Evolutionary conservation across 2,113 vertebrate genomes (phyloP).

Genomic region (western clawed frog (Xenopus tropicalis)): UCB_Xtro_10.0 CM004443.2:110556501-110557000

Average conservation of each 20-base stretch:
- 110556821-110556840: neutral
- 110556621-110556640: neutral
- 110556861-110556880: no score
- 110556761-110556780: neutral
- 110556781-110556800: neutral
- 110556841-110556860: neutral
- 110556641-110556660: neutral
- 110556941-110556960: no score
- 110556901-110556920: no score
- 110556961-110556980: no score
- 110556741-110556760: slow-evolving; percentile 1
- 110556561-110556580: neutral
- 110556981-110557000: no score
- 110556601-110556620: neutral
- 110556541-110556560: slow-evolving; percentile 1
- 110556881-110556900: no score
- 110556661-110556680: neutral
- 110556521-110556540: neutral
- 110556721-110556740: slow-evolving; percentile 6
- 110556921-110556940: no score
- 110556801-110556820: neutral
- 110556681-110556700: neutral
- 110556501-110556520: no score
- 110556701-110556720: neutral
- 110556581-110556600: neutral